Conservation (phyloP, 2,797 vertebrate genomes). For the Channallabes apus region DNA sequence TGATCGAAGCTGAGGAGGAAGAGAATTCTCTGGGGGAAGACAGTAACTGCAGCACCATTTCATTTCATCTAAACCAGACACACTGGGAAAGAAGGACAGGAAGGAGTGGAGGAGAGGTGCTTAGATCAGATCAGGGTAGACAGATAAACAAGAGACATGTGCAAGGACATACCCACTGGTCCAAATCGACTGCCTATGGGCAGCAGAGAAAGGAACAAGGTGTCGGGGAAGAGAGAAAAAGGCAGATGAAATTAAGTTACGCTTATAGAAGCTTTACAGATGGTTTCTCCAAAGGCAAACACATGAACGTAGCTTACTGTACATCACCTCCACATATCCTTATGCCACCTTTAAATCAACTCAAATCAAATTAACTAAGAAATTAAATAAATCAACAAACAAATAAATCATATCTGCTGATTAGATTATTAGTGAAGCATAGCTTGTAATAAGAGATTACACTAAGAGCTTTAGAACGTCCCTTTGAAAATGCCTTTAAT, state of each 20-base stretch:
- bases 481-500: neutral
- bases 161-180: conserved; percentile 81
- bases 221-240: conserved; percentile 63
- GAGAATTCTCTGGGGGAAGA: conserved; percentile 34
- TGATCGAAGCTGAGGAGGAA: conserved; percentile 18
- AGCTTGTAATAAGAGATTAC: neutral
- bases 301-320: neutral
- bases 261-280: conserved; percentile 18
- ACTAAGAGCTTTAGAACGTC: neutral
- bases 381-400: neutral
- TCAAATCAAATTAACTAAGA: neutral
- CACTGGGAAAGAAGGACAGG: conserved; percentile 57
- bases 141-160: conserved; percentile 60
- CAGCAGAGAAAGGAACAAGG: conserved; percentile 66
- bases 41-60: conserved; percentile 55
- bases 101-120: conserved; percentile 56
- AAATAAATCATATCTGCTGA: neutral
- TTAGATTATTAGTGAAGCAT: conserved; percentile 9
- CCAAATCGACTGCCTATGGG: conserved; percentile 78
- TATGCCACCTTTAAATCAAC: neutral
- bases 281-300: conserved; percentile 21
- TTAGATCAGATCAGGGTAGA: conserved; percentile 46
- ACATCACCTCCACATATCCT: conserved; percentile 19
- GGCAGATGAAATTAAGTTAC: conserved; percentile 49
- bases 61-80: conserved; percentile 57